These are phyloP conservation scores for Drosophila merina DNA, from an alignment of 2,888 invertebrate genomes.

Conservation along the genomic window DNA sequence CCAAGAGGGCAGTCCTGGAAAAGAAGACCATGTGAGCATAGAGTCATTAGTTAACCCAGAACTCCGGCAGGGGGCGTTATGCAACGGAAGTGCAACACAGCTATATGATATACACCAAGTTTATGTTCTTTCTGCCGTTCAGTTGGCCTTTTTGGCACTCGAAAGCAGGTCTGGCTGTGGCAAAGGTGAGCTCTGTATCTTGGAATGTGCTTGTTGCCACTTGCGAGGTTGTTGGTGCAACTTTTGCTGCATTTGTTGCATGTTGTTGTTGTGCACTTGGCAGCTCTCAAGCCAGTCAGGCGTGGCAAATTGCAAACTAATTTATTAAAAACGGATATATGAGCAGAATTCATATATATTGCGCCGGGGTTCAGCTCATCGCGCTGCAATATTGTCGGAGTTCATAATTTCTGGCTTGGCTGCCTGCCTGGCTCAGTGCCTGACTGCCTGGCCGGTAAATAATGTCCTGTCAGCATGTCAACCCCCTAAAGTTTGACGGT, in stretches of 20 bases:
- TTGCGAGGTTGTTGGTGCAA: constrained; percentile 26
- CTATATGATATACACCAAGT: constrained; percentile 27
- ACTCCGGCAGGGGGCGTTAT: constrained; percentile 44
- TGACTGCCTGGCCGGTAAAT: constrained; percentile 27
- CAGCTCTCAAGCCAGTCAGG: constrained; percentile 27
- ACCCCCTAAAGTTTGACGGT: constrained; percentile 12
- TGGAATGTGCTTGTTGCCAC: constrained; percentile 23
- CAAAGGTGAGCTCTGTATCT: constrained; percentile 27
- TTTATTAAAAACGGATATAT: constrained; percentile 60
- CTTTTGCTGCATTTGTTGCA: constrained; percentile 11
- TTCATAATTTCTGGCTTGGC: constrained; percentile 40
- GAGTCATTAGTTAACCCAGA: constrained; percentile 41
- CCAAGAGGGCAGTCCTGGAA: constrained; percentile 7
- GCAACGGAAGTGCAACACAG: constrained; percentile 66
- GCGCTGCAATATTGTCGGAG: constrained; percentile 39
- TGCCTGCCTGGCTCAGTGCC: too few species aligned
- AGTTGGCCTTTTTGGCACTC: constrained; percentile 45
- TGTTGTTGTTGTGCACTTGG: neutral
- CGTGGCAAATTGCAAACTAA: constrained; percentile 54
- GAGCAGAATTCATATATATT: constrained; percentile 31
- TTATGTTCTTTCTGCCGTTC: constrained; percentile 18
- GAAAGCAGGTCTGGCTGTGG: constrained; percentile 29
- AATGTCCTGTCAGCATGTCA: constrained; percentile 58
- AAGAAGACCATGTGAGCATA: constrained; percentile 13
- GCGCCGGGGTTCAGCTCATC: constrained; percentile 25